Base-by-base conservation (phyloP, 2,797 vertebrate genomes). In the Acipenser ruthenus region DNA sequence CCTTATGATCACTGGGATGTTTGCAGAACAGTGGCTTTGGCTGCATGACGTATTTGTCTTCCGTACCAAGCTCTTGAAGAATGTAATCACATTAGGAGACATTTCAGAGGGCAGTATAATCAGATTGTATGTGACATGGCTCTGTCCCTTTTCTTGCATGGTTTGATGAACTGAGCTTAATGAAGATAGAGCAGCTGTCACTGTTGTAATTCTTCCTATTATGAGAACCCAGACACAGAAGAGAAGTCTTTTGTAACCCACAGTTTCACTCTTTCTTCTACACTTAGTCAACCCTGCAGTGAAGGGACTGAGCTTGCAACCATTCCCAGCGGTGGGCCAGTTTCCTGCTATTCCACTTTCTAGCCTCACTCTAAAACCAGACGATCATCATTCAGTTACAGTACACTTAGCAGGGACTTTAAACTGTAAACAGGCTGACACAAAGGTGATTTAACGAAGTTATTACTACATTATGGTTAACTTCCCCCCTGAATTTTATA, bases 161-260 rank as follows among this genome's bases (percentile, higher is more conserved):
- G 10, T 47, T 62, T 62, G 60, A 62, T 62, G 37, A 9, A 62
- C 13, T 12, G 10, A 23, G 5, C 8, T 60, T 60, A 60, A 13
- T 13, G 13, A 60, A 60, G 59, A 60, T 4, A 23, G 18, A 62
- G 7, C 60, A 62, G 10, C 60, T 62, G 60, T 62, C 60, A 62
- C 60, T 62, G 37, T 10, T 10, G 18, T 62, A 62, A n/a, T 18
- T 62, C 13, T 58, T 58, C 55, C 12, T 12, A 58, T 58, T 58
- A 53, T 3, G 51, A 53, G 8, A 53, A 53, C 55, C 12, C 11
- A 58, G 12, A 13, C 55, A 58, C 10, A 11, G 55, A n/a, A 58
- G 55, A 58, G 12, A 53, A 12, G 8, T 53, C 3, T 53, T 53
- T 53, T 12, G 2, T 8, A 9, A 58, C 55, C 11, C 55, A 58